A percentile compares a stretch with the other conserved stretches of the same genome.
These are phyloP conservation scores for Polymixis flavicincta DNA, from an alignment of 2,888 invertebrate species.

Conservation along the genomic window DNA sequence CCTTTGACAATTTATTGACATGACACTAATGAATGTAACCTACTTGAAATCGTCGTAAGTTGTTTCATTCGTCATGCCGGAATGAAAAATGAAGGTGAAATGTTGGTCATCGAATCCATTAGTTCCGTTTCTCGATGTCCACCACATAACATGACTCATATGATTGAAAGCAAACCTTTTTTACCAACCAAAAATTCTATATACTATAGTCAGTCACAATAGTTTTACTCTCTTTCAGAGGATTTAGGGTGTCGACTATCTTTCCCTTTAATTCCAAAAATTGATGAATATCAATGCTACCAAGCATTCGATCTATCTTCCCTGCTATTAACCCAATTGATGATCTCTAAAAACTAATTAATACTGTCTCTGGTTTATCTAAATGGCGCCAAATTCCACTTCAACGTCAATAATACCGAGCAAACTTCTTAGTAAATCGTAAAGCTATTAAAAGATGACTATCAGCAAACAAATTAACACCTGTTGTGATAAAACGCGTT, in stretches of 20 bases:
- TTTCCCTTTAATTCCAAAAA: background rate
- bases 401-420: slow-evolving; percentile 25
- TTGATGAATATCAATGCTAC: background rate
- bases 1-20: slow-evolving; percentile 1
- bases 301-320: background rate
- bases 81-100: slow-evolving; percentile 43
- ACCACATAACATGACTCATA: slow-evolving; percentile 35
- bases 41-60: slow-evolving; percentile 20
- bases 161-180: background rate
- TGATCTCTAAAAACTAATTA: background rate
- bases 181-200: too few species aligned
- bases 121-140: slow-evolving; percentile 37
- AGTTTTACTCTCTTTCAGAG: background rate
- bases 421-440: slow-evolving; percentile 6
- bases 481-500: slow-evolving; percentile 62
- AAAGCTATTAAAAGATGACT: slow-evolving; percentile 43
- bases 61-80: slow-evolving; percentile 28
- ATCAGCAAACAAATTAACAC: slow-evolving; percentile 66
- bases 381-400: slow-evolving; percentile 40
- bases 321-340: background rate
- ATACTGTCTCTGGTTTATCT: background rate
- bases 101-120: slow-evolving; percentile 32
- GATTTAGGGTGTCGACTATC: background rate
- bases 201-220: background rate
- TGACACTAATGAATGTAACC: background rate